These are phyloP conservation scores for Terrapene triunguis DNA, from an alignment of 2,113 vertebrate genomes.

Conservation along the genomic window DNA sequence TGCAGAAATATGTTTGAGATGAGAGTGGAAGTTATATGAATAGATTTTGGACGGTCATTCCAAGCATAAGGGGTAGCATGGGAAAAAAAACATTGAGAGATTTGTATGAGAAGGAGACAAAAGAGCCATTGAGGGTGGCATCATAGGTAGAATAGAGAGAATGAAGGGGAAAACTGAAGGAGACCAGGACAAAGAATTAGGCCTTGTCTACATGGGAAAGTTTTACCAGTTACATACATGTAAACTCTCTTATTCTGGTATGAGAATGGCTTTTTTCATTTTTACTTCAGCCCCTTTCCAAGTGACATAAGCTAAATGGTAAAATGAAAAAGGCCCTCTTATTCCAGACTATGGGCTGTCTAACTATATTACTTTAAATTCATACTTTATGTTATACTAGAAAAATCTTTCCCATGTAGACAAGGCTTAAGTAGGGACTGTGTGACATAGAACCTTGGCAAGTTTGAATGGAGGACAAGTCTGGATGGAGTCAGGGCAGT, in stretches of 20 bases:
- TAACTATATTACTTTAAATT: neutral
- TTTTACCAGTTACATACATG: neutral
- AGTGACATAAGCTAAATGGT: neutral
- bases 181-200: neutral
- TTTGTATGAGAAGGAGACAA: fast-evolving
- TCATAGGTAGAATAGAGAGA: neutral
- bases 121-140: neutral
- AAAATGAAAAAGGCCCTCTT: neutral
- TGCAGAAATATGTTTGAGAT: neutral
- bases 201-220: neutral
- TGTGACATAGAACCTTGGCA: neutral
- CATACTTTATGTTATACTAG: neutral
- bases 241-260: neutral
- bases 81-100: neutral
- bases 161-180: neutral
- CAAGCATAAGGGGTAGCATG: fast-evolving
- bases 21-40: neutral
- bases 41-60: neutral
- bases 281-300: neutral
- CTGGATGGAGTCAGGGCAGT: neutral
- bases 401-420: neutral
- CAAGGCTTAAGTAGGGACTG: neutral
- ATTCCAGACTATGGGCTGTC: neutral
- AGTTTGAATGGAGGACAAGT: neutral
- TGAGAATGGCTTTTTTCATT: neutral